Base-by-base conservation (phyloP, 2,888 invertebrate genomes). In the Trichopoda pennipes region DNA sequence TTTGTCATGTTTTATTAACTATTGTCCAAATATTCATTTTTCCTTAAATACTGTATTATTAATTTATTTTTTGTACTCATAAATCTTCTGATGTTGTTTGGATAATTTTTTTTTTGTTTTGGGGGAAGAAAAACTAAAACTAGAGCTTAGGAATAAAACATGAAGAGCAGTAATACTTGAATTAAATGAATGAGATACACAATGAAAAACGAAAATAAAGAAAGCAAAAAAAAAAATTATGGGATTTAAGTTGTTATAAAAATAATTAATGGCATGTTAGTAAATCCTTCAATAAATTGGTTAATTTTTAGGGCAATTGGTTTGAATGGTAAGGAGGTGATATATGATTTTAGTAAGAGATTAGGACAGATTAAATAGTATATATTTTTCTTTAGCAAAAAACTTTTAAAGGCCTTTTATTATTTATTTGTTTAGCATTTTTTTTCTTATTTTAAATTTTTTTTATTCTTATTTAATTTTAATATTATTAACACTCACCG, bases 11-110 rank as follows among this genome's bases (percentile, higher is more conserved):
- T 28, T 28, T 28, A 6, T 38, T 12, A 68, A 42, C 55, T 55
- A 68, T 42, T 28, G 55, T 17, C 10, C 17, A 55, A 55, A 55
- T 42, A 28, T 42, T 17, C 68, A 68, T 68, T 68, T 68, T 38
- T 55, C 28, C 17, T 68, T 55, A n/a, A 61, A 17, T 12, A 17
- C 17, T 47, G 28, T 63, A 32, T 19, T 47, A 28, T 32, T 38
- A 38, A 38, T 38, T 38, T 38, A 12, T 38, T 38, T 38, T 1
- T 38, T 7, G 1, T 38, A 38, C 7, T 38, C 3, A 38, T 38
- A 38, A 38, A 12, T 16, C 1, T 14, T 35, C 9, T 12, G 14
- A n/a, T 63, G 6, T 28, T 28, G 21, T 16, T 19, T 49, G 28
- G 56, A 35, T 38, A 38, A 23, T 58, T 47, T 16, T 49, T 64